phyloP scores from a whole-genome alignment of 2,888 invertebrate species.

The Bellardia pandia region DNA sequence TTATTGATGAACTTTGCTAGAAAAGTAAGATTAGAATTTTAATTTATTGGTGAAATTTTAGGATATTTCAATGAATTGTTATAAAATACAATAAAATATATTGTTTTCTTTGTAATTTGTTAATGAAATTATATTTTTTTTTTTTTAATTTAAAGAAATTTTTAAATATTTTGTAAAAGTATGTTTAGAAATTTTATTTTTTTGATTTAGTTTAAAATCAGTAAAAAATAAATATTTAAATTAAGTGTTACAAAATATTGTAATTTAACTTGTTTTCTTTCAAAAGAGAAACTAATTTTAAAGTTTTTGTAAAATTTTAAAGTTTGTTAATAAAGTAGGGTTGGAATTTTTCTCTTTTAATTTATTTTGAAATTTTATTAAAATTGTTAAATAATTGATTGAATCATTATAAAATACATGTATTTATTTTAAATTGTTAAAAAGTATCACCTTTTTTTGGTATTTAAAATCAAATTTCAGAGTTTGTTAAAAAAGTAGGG shows the following conservation, averaged over 20 bases:
- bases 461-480: too few species aligned
- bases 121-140: background rate
- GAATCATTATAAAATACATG: too few species aligned
- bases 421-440: too few species aligned
- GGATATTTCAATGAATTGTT: too few species aligned
- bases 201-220: background rate
- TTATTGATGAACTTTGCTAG: too few species aligned
- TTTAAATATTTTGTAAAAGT: background rate
- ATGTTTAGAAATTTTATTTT: background rate
- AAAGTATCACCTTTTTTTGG: too few species aligned
- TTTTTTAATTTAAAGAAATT: background rate
- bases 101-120: background rate
- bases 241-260: background rate
- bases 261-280: background rate
- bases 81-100: too few species aligned
- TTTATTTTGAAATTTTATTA: too few species aligned
- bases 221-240: background rate
- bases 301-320: background rate
- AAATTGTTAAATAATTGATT: too few species aligned
- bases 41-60: too few species aligned
- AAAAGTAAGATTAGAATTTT: too few species aligned
- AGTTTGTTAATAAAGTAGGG: background rate
- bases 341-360: background rate
- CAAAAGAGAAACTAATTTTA: background rate
- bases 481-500: too few species aligned